Conservation (phyloP, 1,140 invertebrate genomes). For the Microplitis demolitor region DNA sequence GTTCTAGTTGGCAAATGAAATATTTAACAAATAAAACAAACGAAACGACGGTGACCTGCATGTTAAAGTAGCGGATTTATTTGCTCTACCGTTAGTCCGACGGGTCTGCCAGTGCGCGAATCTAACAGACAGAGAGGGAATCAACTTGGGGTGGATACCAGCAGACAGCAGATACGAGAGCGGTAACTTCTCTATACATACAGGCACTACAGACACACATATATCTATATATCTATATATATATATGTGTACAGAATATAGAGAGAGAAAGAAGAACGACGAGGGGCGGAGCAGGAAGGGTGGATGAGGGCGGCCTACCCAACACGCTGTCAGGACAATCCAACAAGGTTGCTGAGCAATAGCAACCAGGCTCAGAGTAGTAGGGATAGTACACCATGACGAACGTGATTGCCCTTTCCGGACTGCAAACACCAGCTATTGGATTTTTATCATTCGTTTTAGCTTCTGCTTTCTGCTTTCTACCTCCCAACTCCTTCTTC, state of each 20-base stretch:
- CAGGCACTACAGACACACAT: background rate
- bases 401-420: conserved; percentile 60
- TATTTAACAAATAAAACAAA: conserved; percentile 62
- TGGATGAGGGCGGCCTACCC: conserved; percentile 22
- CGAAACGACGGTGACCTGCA: conserved; percentile 57
- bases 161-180: background rate
- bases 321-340: conserved; percentile 31
- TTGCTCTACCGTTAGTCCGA: conserved; percentile 55
- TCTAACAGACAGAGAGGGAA: background rate
- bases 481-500: background rate
- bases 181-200: background rate
- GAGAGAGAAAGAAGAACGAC: background rate
- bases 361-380: background rate
- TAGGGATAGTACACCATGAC: conserved; percentile 47
- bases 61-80: conserved; percentile 60
- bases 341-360: conserved; percentile 30
- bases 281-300: conserved; percentile 25
- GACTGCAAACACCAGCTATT: conserved; percentile 55
- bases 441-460: conserved; percentile 50
- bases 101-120: background rate
- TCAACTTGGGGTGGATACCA: background rate
- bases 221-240: background rate
- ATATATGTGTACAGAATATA: background rate
- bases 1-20: conserved; percentile 56
- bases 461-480: background rate